Percentiles rank a stretch among this genome's conserved stretches.
These are phyloP conservation scores for Agrilus mali DNA, from an alignment of 2,888 invertebrate species.

Conservation along the genomic window DNA sequence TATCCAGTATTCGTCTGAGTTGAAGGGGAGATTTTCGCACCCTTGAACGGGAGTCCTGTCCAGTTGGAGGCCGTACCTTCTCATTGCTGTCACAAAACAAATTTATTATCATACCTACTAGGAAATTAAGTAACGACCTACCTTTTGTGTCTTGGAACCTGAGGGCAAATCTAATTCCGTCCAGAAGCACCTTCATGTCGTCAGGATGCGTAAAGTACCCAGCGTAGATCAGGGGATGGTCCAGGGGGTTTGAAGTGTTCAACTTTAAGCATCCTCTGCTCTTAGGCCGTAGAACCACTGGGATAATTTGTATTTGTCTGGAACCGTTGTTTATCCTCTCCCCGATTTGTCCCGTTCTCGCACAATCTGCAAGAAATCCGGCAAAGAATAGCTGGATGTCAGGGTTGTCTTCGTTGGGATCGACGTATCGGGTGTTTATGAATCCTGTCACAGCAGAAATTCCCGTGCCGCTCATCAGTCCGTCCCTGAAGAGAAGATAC, in stretches of 20 bases:
- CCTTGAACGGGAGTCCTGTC: conserved; percentile 61
- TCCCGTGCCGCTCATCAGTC: conserved; percentile 81
- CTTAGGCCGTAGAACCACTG: conserved; percentile 44
- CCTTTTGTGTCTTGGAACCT: conserved; percentile 57
- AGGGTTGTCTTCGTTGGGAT: conserved; percentile 62
- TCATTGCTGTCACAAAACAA: conserved; percentile 27
- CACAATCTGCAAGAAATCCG: conserved; percentile 75
- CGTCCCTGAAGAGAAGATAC: conserved; percentile 75
- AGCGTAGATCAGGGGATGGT: conserved; percentile 55
- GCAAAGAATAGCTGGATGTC: conserved; percentile 82
- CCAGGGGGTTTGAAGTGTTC: conserved; percentile 35
- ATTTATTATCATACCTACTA: conserved; percentile 2
- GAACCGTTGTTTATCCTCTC: conserved; percentile 58
- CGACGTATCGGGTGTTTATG: conserved; percentile 66
- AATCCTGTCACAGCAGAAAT: conserved; percentile 78
- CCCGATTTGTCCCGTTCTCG: conserved; percentile 75
- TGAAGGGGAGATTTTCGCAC: conserved; percentile 63
- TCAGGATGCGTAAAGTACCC: conserved; percentile 66
- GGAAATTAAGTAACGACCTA: conserved; percentile 13
- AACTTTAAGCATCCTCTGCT: conserved; percentile 36
- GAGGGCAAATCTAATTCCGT: conserved; percentile 71
- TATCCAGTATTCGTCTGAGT: conserved; percentile 49
- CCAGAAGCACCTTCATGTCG: conserved; percentile 67
- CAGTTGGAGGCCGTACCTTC: conserved; percentile 59
- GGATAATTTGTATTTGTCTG: conserved; percentile 60